Evolutionary conservation across 2,888 invertebrate species (phyloP), one percentile per base, ranked within the genome.

Genomic region (Thera obeliscata): DNA sequence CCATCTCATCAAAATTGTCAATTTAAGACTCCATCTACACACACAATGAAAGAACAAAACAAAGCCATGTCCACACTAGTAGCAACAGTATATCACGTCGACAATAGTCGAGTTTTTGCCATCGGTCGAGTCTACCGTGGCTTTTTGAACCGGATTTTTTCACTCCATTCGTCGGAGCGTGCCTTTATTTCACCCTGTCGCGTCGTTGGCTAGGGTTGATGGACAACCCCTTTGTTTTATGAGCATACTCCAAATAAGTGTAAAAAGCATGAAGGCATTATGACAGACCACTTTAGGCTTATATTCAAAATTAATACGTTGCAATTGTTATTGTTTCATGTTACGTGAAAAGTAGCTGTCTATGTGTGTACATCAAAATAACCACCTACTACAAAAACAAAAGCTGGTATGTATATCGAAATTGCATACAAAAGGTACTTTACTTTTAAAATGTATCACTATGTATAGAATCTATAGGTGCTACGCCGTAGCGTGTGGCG

Each of bases 81-180:
- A 76, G 76, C 74, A 77, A 76, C 77, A 80, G 78, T 78, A 79
- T 81, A 76, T 74, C 78, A 77, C 75, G 65, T 68, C 41, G 57
- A 89, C 89, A 88, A 91, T 89, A 82, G 83, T 76, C 80, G 86
- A 87, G 86, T 89, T 89, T 88, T 87, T 88, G 84, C 83, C 80
- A 80, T 76, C 78, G 81, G 73, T 78, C 80, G 79, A 76, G 73
- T 75, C 73, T 66, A 64, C 77, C 79, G 80, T 89, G 90, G 88
- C 92, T 89, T 89, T 91, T 92, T 93, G 92, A 93, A 91, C 93
- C 88, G 87, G 83, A 84, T 90, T 90, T 91, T 91, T 93, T 90
- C 91, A 90, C 89, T 90, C 85, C 88, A 89, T 90, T 89, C 90
- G 84, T 76, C 78, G 77, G 81, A 73, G 71, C 72, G 73, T 80